These are phyloP conservation scores for Melieria picta DNA, from an alignment of 2,888 invertebrate genomes.

Conservation along the genomic window DNA sequence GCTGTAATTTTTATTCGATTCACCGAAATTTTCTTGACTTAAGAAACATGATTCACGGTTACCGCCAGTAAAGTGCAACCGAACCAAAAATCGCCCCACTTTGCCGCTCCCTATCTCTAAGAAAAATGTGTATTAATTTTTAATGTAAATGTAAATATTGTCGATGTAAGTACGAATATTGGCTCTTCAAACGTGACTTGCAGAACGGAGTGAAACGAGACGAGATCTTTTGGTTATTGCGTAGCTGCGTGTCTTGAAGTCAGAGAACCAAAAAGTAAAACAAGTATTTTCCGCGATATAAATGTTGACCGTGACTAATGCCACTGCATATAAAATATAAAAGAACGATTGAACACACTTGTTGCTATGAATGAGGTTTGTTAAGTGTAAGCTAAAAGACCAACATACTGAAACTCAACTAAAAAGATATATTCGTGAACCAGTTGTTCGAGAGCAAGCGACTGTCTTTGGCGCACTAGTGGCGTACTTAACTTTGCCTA, in stretches of 20 bases:
- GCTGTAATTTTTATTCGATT: no score
- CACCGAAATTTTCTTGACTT: no score
- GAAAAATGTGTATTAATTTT: constrained; percentile 20
- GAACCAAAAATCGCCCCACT: constrained; percentile 33
- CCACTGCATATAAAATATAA: background rate
- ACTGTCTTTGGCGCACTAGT: no score
- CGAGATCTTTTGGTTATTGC: no score
- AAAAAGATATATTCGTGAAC: background rate
- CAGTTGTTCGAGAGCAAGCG: no score
- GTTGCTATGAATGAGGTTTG: background rate
- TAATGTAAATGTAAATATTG: background rate
- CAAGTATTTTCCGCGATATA: no score
- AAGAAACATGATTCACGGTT: background rate
- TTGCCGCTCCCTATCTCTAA: constrained; percentile 29
- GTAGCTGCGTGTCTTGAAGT: no score
- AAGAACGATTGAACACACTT: background rate
- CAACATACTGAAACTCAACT: background rate
- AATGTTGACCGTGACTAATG: background rate
- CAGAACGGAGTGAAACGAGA: no score
- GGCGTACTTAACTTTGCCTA: no score
- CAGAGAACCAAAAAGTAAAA: no score
- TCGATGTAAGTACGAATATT: no score
- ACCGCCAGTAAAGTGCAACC: background rate
- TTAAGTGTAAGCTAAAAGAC: background rate
- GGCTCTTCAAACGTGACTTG: no score